These are phyloP conservation scores for Agyllia agylla DNA, from an alignment of 2,888 invertebrate genomes.

Conservation along the genomic window DNA sequence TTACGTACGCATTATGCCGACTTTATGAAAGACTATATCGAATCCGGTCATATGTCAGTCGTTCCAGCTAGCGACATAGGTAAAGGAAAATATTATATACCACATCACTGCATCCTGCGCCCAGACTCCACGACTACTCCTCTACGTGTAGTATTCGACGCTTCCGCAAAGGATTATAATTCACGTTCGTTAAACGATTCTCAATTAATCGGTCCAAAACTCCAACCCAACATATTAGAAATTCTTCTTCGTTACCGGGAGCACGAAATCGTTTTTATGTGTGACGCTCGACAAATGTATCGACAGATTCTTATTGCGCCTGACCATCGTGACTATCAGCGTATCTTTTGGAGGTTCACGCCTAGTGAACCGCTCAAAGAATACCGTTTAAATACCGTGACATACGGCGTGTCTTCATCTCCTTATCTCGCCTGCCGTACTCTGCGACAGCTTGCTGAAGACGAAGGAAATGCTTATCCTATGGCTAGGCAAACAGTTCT, in stretches of 20 bases:
- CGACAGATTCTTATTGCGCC: conserved; percentile 41
- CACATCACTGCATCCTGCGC: neutral
- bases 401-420: conserved; percentile 47
- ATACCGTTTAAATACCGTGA: conserved; percentile 47
- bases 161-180: neutral
- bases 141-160: neutral
- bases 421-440: conserved; percentile 52
- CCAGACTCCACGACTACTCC: neutral
- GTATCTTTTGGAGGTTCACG: conserved; percentile 44
- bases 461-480: neutral
- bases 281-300: conserved; percentile 57
- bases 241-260: conserved; percentile 56
- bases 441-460: conserved; percentile 48
- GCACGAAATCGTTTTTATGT: conserved; percentile 52
- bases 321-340: conserved; percentile 43
- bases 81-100: neutral
- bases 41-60: neutral
- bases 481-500: neutral
- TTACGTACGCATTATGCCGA: neutral
- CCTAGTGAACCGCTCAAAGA: conserved; percentile 35
- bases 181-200: neutral
- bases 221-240: neutral
- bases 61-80: neutral
- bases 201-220: neutral
- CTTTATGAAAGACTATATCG: neutral